phyloP scores from a whole-genome alignment of 23 tunicate genomes.

The Aplidium turbinatum region DNA sequence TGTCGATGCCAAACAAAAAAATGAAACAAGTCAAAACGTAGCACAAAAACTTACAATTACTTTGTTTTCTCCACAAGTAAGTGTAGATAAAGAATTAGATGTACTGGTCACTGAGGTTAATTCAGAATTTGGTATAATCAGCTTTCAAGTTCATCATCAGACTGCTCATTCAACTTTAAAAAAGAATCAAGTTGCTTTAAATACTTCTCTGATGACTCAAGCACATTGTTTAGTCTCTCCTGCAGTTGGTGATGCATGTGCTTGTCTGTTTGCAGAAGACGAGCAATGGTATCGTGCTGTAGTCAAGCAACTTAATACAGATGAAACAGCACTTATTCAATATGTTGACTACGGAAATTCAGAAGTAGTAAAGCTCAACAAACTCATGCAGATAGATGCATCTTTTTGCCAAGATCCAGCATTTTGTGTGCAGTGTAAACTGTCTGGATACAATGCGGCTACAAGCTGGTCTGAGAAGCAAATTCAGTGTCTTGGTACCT shows the following conservation, averaged over 20 bases:
- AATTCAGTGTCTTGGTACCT: not conserved
- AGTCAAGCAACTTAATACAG: not conserved
- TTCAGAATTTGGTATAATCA: not conserved
- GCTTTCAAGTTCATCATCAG: slow-evolving; percentile 4
- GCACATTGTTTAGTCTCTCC: not conserved
- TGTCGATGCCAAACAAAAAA: too few relatives aligned
- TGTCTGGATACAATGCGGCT: not conserved
- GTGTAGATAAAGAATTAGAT: not conserved
- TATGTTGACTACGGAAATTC: slow-evolving; percentile 70
- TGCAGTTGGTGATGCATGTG: slow-evolving; percentile 28
- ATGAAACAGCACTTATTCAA: not conserved
- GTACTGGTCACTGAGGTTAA: slow-evolving; percentile 27
- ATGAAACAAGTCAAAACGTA: too few relatives aligned
- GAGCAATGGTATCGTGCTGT: slow-evolving; percentile 51
- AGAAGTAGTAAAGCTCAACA: not conserved
- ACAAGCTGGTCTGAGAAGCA: slow-evolving; percentile 29
- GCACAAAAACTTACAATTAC: not conserved
- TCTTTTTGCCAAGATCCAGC: slow-evolving; percentile 45
- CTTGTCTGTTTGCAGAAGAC: slow-evolving; percentile 46
- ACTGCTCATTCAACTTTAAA: not conserved
- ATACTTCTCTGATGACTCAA: not conserved
- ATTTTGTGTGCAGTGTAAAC: slow-evolving; percentile 21
- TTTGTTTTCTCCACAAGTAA: not conserved
- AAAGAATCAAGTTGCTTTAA: slow-evolving; percentile 5
- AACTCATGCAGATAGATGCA: slow-evolving; percentile 13